Conservation (phyloP, 2,888 invertebrate species). For the Odontocerum albicorne region DNA sequence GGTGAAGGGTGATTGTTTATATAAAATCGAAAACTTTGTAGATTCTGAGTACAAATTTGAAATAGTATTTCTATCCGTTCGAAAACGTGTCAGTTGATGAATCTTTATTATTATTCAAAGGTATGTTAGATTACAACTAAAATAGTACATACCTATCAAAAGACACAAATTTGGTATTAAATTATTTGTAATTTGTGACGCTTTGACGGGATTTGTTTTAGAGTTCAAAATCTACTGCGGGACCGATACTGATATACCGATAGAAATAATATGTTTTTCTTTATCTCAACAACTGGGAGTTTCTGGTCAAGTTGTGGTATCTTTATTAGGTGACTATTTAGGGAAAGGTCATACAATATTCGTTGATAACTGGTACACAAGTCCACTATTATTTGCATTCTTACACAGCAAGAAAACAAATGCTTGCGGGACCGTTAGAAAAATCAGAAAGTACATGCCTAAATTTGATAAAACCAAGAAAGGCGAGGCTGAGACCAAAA, state of each 20-base stretch:
- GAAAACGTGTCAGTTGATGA: too few species aligned
- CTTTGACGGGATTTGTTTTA: neutral
- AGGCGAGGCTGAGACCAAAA: neutral
- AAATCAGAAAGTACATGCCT: constrained; percentile 12
- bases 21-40: too few species aligned
- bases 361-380: constrained; percentile 17
- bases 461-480: constrained; percentile 11
- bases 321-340: constrained; percentile 10
- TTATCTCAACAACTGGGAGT: constrained; percentile 1
- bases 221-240: constrained; percentile 16
- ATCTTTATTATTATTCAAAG: too few species aligned
- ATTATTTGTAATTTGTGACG: constrained; percentile 13
- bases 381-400: constrained; percentile 11
- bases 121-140: too few species aligned
- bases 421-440: constrained; percentile 4
- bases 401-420: constrained; percentile 7
- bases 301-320: constrained; percentile 12
- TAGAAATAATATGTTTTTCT: too few species aligned
- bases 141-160: too few species aligned
- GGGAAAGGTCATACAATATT: constrained; percentile 13
- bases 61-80: too few species aligned
- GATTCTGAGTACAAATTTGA: too few species aligned
- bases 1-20: too few species aligned
- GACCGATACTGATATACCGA: neutral
- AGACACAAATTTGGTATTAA: constrained; percentile 9